These are phyloP conservation scores for Coryphaenoides rupestris DNA, from an alignment of 2,113 vertebrate species.

Conservation along the genomic window DNA sequence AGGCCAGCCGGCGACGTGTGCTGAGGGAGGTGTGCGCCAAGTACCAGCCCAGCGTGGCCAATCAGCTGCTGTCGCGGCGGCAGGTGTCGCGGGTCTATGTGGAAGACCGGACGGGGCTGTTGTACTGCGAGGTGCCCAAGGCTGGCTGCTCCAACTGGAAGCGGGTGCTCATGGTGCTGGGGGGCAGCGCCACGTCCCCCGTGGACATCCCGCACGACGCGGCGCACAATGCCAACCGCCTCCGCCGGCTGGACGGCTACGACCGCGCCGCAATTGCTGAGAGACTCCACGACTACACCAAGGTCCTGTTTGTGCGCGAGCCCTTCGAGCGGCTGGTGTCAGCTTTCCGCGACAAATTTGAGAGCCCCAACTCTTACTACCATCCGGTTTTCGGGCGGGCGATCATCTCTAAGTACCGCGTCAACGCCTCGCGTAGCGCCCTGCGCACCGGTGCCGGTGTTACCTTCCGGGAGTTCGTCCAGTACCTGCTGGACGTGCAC, in stretches of 20 bases:
- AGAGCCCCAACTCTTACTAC: slow-evolving; percentile 92
- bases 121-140: slow-evolving; percentile 95
- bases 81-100: slow-evolving; percentile 88
- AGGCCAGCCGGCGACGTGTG: slow-evolving; percentile 74
- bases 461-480: slow-evolving; percentile 88
- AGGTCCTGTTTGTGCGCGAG: slow-evolving; percentile 88
- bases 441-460: slow-evolving; percentile 84
- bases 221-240: slow-evolving; percentile 81
- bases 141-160: slow-evolving; percentile 97
- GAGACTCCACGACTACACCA: slow-evolving; percentile 85
- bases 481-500: slow-evolving; percentile 85
- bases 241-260: slow-evolving; percentile 81
- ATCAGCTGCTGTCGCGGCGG: slow-evolving; percentile 67
- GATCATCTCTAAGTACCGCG: slow-evolving; percentile 86
- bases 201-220: slow-evolving; percentile 80
- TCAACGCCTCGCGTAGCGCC: slow-evolving; percentile 80
- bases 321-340: slow-evolving; percentile 91
- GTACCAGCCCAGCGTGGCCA: slow-evolving; percentile 73
- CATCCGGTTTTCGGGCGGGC: slow-evolving; percentile 89
- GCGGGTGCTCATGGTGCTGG: slow-evolving; percentile 89
- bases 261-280: slow-evolving; percentile 71
- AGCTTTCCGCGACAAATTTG: slow-evolving; percentile 92
- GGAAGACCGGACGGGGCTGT: slow-evolving; percentile 81
- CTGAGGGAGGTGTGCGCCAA: slow-evolving; percentile 79
- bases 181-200: slow-evolving; percentile 75